Base-by-base conservation (phyloP, 1,140 invertebrate genomes). In the Drosophila eugracilis region DNA sequence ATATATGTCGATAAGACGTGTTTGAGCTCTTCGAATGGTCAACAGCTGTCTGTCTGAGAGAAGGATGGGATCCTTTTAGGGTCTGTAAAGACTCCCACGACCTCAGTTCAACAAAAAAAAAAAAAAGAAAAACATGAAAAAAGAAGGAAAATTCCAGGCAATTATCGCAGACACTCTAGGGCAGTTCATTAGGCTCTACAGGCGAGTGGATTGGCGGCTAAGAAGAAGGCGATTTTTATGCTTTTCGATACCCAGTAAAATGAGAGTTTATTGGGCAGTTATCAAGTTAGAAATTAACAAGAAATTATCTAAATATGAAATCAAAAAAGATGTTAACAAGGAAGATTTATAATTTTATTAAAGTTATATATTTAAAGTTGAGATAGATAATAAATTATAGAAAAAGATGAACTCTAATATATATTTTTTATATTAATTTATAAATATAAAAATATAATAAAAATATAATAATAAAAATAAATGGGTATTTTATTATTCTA, bases 1-100 rank as follows among this genome's bases (percentile, higher is more conserved):
- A 88, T 88, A 88, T 78, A 88, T 88, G 83, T 86, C 83, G 83
- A 86, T 85, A 77, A 81, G 81, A 85, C 81, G 81, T 85, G 81
- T 75, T 14, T 15, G 34, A 52, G 58, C 47, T 32, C 15, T 39
- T 22, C 47, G 45, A 17, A 53, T 52, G 62, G 60, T 42, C 65
- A 69, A 53, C 65, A 69, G 62, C 65, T 69, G 65, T 69, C 65
- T 67, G 58, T 48, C 15, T 26, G 36, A 4, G n/a, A 4, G 5
- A 21, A n/a, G 19, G 19, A 7, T 45, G 32, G 42, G 24, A 3
- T 32, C 22, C 12, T 54, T 54, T 52, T n/a, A 17, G 19, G 19
- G 37, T 32, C 30, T 59, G 49, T 57, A 24, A 55, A 34, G 21
- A 49, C 54, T 54, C 12, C 49, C 54, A 34, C 22, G 54, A 34